Evolutionary conservation across 2,113 vertebrate genomes (phyloP).

Genomic region (Thunnus maccoyii): DNA sequence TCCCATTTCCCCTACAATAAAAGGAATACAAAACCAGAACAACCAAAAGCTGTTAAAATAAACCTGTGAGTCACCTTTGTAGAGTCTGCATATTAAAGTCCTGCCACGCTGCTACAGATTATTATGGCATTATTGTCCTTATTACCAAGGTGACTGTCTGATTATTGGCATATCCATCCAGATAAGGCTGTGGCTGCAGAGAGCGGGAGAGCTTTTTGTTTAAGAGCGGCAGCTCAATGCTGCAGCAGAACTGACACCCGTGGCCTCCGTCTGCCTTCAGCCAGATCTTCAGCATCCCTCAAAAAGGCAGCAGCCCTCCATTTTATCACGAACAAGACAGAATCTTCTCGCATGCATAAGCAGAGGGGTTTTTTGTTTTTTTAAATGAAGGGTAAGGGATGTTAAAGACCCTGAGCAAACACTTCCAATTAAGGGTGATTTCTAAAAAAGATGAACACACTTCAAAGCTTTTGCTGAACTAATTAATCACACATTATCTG

Average conservation of each 20-base stretch:
- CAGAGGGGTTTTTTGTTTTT: not conserved
- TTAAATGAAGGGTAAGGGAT: not conserved
- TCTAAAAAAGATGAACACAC: not conserved
- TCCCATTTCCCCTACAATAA: constrained; percentile 34
- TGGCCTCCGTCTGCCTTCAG: constrained; percentile 49
- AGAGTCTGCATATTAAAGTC: constrained; percentile 37
- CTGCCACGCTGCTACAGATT: constrained; percentile 31
- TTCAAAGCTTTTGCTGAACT: constrained; percentile 35
- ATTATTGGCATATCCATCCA: constrained; percentile 53
- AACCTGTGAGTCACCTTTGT: constrained; percentile 47
- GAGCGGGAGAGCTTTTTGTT: constrained; percentile 14
- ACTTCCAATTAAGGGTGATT: constrained; percentile 27
- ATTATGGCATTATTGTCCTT: constrained; percentile 53
- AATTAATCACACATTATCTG: constrained; percentile 26
- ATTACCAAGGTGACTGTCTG: constrained; percentile 67
- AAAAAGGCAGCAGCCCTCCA: constrained; percentile 18
- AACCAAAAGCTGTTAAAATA: constrained; percentile 49
- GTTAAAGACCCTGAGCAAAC: constrained; percentile 57
- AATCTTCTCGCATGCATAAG: constrained; percentile 7
- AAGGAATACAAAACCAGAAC: constrained; percentile 56
- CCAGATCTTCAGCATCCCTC: constrained; percentile 32
- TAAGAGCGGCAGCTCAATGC: constrained; percentile 48
- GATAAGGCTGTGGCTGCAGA: constrained; percentile 31
- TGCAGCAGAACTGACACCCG: constrained; percentile 53
- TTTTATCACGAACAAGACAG: constrained; percentile 12